Evolutionary conservation across 2,113 vertebrate species (phyloP).

Genomic region (Erythrocercus mccallii): DNA sequence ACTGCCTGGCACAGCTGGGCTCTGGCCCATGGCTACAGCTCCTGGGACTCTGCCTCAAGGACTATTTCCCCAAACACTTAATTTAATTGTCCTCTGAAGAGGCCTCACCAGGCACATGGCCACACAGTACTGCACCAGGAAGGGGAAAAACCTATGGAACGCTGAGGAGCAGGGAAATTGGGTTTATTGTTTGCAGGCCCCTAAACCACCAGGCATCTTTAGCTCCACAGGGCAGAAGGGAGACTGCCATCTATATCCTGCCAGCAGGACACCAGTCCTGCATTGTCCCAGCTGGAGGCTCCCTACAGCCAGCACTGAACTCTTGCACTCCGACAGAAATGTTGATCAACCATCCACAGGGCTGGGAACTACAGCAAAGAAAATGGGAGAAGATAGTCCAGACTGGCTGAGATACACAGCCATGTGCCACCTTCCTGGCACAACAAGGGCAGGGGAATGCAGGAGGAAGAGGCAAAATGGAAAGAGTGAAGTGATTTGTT

Average conservation of each 20-base stretch:
- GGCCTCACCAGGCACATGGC: neutral
- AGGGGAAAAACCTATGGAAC: neutral
- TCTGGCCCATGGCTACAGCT: neutral
- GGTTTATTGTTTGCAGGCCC: neutral
- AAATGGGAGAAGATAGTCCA: neutral
- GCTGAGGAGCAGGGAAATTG: neutral
- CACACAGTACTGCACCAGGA: neutral
- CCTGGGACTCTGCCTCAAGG: neutral
- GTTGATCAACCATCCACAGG: neutral
- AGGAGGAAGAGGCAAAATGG: neutral
- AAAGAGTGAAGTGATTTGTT: neutral
- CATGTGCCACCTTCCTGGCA: neutral
- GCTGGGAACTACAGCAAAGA: neutral
- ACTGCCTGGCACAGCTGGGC: neutral
- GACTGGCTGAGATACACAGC: neutral
- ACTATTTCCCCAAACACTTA: neutral
- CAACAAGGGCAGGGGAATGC: accelerated
- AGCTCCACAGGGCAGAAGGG: neutral
- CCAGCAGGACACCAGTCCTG: neutral
- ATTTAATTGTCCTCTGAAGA: neutral
- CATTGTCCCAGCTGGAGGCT: neutral
- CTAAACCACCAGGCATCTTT: neutral
- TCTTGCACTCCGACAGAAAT: neutral
- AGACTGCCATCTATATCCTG: neutral
- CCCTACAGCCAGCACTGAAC: neutral